phyloP scores from a whole-genome alignment of 1,140 invertebrate genomes.

The Ericerus pela region DNA sequence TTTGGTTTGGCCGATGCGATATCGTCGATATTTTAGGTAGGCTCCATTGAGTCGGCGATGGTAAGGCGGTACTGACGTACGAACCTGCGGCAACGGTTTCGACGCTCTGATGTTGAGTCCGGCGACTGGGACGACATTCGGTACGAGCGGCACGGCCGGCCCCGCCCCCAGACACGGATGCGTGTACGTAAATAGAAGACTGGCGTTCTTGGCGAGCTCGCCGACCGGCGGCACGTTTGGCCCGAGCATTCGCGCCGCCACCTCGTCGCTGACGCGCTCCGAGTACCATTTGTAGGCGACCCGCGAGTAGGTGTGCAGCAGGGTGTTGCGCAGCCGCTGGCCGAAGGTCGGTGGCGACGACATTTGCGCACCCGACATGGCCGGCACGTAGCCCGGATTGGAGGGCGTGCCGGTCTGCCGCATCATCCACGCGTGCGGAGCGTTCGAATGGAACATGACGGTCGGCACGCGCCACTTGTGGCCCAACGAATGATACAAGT shows the following conservation, averaged over 20 bases:
- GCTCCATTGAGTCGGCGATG: no score
- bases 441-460: constrained; percentile 38
- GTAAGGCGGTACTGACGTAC: no score
- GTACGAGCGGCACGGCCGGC: constrained; percentile 38
- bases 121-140: constrained; percentile 46
- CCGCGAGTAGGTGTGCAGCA: background rate
- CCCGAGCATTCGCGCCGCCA: constrained; percentile 34
- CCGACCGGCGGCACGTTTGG: constrained; percentile 40
- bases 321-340: constrained; percentile 17
- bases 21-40: no score
- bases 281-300: constrained; percentile 13
- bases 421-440: constrained; percentile 42
- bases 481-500: constrained; percentile 23
- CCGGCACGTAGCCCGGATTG: constrained; percentile 22
- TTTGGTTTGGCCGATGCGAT: no score
- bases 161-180: constrained; percentile 35
- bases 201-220: constrained; percentile 17
- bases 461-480: constrained; percentile 33
- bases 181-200: constrained; percentile 25
- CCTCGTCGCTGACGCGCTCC: constrained; percentile 3
- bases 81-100: background rate
- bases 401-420: constrained; percentile 25
- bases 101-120: constrained; percentile 30
- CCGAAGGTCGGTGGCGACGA: background rate
- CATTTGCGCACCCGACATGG: background rate